Evolutionary conservation across 2,113 vertebrate genomes (phyloP).

Genomic region (Callospermophilus lateralis): DNA sequence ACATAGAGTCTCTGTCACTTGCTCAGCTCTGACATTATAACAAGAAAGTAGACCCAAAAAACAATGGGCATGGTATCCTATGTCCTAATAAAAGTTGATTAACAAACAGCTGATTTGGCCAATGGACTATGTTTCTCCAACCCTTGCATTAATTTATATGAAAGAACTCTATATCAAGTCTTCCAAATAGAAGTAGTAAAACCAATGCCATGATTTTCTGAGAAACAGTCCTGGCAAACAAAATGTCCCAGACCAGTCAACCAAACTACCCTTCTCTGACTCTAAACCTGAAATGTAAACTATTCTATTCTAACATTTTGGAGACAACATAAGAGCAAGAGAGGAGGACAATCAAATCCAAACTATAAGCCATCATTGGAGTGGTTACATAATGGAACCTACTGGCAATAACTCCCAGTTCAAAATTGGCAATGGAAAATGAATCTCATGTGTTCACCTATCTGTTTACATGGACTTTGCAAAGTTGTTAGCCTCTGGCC

Average conservation of each 20-base stretch:
- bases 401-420: not conserved
- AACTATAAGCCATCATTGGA: not conserved
- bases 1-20: not conserved
- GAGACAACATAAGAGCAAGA: not conserved
- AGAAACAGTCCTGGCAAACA: not conserved
- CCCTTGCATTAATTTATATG: not conserved
- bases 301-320: not conserved
- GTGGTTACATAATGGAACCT: not conserved
- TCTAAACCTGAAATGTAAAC: not conserved
- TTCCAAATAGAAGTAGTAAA: not conserved
- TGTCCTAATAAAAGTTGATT: slow-evolving; percentile 7
- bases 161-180: not conserved
- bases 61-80: rapidly evolving
- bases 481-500: not conserved
- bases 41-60: not conserved
- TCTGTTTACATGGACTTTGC: not conserved
- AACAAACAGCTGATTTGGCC: not conserved
- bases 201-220: not conserved
- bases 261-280: not conserved
- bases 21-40: not conserved
- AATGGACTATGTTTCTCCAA: not conserved
- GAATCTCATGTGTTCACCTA: not conserved
- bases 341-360: not conserved
- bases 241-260: not conserved
- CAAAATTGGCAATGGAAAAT: not conserved